Evolutionary conservation across 2,797 vertebrate species (phyloP).

Genomic region (Phyllotis vaccarum): DNA sequence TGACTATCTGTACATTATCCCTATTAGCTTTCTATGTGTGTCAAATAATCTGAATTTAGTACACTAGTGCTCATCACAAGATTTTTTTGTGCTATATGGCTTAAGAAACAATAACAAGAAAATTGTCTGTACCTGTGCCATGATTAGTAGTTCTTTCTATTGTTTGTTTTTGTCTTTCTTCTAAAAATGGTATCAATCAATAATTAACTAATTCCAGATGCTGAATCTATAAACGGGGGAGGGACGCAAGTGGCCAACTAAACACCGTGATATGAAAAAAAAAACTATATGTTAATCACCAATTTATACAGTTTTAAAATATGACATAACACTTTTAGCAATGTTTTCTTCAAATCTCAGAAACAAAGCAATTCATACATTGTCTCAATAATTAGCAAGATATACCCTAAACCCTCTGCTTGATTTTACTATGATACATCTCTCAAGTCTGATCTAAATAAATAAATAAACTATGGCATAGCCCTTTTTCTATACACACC

Average conservation of each 20-base stretch:
- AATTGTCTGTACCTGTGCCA: background rate
- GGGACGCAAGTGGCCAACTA: background rate
- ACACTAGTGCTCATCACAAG: background rate
- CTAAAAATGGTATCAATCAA: background rate
- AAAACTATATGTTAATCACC: background rate
- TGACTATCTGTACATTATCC: background rate
- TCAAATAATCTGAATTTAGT: background rate
- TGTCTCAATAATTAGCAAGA: background rate
- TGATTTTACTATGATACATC: background rate
- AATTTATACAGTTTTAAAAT: background rate
- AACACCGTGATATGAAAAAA: background rate
- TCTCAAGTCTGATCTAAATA: background rate
- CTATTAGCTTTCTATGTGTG: rapidly evolving
- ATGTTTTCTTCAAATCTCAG: background rate
- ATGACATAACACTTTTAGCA: background rate
- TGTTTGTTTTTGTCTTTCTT: background rate
- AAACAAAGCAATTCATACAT: background rate
- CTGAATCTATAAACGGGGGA: background rate
- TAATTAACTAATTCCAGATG: background rate
- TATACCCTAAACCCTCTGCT: background rate
- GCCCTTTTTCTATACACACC: background rate
- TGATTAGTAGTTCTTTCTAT: background rate
- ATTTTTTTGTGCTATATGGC: background rate
- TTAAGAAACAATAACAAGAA: background rate
- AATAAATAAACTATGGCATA: background rate